Conservation (phyloP, 2,113 vertebrate species). For the Pomatorhinus ruficollis region DNA sequence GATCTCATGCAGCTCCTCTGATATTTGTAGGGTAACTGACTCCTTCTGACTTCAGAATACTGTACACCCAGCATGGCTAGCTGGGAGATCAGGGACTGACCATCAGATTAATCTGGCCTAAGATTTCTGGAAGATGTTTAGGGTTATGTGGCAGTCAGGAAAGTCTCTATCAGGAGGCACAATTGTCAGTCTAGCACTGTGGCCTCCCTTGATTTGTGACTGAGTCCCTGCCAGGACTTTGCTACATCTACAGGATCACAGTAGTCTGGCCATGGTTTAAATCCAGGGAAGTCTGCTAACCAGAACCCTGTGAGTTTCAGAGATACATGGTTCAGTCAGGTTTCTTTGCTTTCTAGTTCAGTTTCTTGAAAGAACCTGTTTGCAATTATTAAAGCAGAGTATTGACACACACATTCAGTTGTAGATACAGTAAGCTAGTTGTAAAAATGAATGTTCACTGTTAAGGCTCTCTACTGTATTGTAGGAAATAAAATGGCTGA, state of each 20-base stretch:
- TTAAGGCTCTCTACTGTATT: background rate
- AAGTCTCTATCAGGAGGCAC: background rate
- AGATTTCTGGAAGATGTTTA: background rate
- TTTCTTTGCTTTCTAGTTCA: background rate
- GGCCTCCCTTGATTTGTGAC: background rate
- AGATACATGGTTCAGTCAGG: background rate
- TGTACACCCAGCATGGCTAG: background rate
- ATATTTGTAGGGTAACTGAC: background rate
- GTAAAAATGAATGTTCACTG: background rate
- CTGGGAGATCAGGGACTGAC: background rate
- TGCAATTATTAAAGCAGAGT: background rate
- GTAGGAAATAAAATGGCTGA: background rate
- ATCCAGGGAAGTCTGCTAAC: background rate
- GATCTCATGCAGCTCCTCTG: background rate
- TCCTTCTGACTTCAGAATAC: background rate
- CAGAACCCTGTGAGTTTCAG: background rate
- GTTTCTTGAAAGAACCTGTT: background rate
- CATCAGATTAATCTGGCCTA: background rate
- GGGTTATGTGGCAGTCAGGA: background rate
- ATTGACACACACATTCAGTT: background rate
- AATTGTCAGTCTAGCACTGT: background rate
- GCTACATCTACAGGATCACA: background rate
- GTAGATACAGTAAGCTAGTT: background rate
- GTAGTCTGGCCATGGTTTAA: background rate
- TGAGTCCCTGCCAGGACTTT: background rate